A percentile compares a stretch with the other conserved stretches of the same genome.
These are phyloP conservation scores for Nomada fabriciana DNA, from an alignment of 2,888 invertebrate species.

Conservation along the genomic window DNA sequence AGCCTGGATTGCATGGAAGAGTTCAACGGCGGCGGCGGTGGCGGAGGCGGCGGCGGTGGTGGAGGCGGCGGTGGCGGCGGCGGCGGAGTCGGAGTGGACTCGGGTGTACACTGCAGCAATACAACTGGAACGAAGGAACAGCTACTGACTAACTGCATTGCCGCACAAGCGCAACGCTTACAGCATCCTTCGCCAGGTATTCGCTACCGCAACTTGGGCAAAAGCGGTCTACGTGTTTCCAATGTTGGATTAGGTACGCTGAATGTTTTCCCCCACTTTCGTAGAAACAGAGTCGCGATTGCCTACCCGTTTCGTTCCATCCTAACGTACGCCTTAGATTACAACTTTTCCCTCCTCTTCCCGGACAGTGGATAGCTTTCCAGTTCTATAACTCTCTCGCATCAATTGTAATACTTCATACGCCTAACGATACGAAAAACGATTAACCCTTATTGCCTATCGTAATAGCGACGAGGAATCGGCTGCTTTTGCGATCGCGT, in stretches of 20 bases:
- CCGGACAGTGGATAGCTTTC: not conserved
- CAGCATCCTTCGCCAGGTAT: slow-evolving; percentile 91
- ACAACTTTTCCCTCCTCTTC: not conserved
- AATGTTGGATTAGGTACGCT: slow-evolving; percentile 94
- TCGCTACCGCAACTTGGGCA: slow-evolving; percentile 96
- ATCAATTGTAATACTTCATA: not conserved
- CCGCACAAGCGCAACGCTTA: slow-evolving; percentile 86
- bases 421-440: not conserved
- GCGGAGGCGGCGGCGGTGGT: slow-evolving; percentile 84
- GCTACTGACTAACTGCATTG: slow-evolving; percentile 84
- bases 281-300: slow-evolving; percentile 49
- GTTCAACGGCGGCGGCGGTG: slow-evolving; percentile 88
- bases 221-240: slow-evolving; percentile 97
- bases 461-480: no score
- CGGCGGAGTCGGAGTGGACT: no score
- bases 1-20: slow-evolving; percentile 98
- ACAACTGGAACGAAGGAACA: slow-evolving; percentile 86
- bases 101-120: slow-evolving; percentile 84
- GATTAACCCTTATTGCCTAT: not conserved
- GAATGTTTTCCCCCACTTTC: slow-evolving; percentile 73
- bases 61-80: slow-evolving; percentile 80
- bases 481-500: no score
- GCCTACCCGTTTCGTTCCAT: slow-evolving; percentile 34
- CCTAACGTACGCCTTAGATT: slow-evolving; percentile 19
- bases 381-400: not conserved